phyloP scores from a whole-genome alignment of 2,888 invertebrate species.

The Eumacrocentrus americanus region DNA sequence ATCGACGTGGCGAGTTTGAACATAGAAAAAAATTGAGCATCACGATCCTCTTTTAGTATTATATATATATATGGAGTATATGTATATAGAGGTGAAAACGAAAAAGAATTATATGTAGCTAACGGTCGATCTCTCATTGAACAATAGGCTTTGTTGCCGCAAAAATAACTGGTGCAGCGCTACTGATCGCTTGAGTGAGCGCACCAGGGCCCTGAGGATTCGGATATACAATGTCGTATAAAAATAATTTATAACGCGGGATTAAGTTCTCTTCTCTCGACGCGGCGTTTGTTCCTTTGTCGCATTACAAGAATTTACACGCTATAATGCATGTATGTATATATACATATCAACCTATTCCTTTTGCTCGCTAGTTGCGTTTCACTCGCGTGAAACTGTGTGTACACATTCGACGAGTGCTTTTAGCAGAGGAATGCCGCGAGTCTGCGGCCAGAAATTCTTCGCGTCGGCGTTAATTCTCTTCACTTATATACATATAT shows the following conservation, averaged over 20 bases:
- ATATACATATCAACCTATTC: not conserved
- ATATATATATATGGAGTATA: conserved; percentile 13
- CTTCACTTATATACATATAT: not conserved
- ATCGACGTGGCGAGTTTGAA: not conserved
- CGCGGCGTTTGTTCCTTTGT: conserved; percentile 19
- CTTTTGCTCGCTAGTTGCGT: not conserved
- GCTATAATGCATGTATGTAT: not conserved
- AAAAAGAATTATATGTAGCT: conserved; percentile 10
- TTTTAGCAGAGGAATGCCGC: conserved; percentile 38
- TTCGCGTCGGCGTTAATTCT: conserved; percentile 17
- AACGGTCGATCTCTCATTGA: conserved; percentile 34
- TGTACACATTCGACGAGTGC: conserved; percentile 27
- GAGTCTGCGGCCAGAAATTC: conserved; percentile 20
- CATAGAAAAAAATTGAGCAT: too few relatives aligned
- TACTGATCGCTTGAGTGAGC: conserved; percentile 21
- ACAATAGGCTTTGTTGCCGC: conserved; percentile 39
- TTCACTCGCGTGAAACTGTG: not conserved
- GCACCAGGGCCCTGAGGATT: conserved; percentile 28
- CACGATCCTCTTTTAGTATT: too few relatives aligned
- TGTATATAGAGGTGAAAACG: not conserved
- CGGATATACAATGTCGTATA: conserved; percentile 40
- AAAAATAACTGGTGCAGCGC: conserved; percentile 36
- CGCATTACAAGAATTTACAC: conserved; percentile 25
- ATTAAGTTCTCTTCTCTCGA: conserved; percentile 35
- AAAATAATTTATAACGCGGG: conserved; percentile 42